Conservation (phyloP, 2,888 invertebrate genomes). For the Calephelis perditalis region DNA sequence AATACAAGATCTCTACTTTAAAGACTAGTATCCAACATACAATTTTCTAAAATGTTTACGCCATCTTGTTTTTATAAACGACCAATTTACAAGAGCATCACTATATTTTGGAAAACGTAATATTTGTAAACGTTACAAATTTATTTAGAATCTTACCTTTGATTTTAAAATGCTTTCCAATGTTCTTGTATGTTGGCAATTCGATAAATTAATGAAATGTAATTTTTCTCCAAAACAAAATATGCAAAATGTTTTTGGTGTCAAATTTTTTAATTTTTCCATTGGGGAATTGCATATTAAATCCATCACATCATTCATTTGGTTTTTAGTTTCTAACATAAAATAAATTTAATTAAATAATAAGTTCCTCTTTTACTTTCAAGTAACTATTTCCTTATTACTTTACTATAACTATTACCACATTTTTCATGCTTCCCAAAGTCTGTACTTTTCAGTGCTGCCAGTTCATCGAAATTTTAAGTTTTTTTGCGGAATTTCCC, state of each 20-base stretch:
- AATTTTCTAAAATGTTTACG: neutral
- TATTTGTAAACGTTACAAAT: conserved; percentile 2
- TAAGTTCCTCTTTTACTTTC: no score
- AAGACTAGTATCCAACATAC: no score
- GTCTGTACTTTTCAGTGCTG: no score
- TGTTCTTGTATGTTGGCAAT: conserved; percentile 45
- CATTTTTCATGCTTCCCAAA: no score
- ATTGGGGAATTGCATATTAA: no score
- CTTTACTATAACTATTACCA: no score
- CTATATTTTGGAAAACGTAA: conserved; percentile 32
- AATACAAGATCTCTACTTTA: no score
- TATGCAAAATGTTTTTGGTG: conserved; percentile 33
- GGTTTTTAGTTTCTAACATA: no score
- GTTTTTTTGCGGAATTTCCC: no score
- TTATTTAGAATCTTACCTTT: conserved; percentile 37
- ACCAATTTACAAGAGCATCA: conserved; percentile 39
- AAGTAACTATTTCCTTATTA: neutral
- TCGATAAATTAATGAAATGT: conserved; percentile 35
- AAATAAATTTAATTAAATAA: no score
- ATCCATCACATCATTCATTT: no score
- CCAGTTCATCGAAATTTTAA: no score
- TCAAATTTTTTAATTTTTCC: conserved; percentile 3
- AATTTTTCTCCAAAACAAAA: conserved; percentile 42
- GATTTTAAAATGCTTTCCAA: conserved; percentile 37
- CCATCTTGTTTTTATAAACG: conserved; percentile 38